Conservation (phyloP, 2,113 vertebrate species). For the Chaenogobius annularis region DNA sequence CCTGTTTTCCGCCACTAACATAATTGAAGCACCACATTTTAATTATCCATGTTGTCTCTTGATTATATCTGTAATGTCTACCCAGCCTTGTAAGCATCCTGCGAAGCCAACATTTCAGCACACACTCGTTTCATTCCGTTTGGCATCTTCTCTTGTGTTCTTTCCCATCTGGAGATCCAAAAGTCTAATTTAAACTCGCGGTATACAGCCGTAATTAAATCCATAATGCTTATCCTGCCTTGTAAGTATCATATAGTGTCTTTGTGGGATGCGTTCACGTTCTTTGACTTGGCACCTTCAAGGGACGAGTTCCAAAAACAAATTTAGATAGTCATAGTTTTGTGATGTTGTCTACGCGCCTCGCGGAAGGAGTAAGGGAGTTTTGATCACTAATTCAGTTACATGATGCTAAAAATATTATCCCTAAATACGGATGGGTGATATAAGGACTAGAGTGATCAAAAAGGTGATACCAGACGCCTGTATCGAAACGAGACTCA, state of each 20-base stretch:
- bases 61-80: neutral
- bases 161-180: neutral
- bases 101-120: neutral
- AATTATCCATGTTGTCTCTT: neutral
- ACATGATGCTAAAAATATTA: neutral
- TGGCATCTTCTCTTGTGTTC: neutral
- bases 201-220: neutral
- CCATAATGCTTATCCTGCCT: neutral
- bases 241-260: neutral
- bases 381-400: neutral
- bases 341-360: neutral
- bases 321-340: neutral
- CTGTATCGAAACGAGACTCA: too few relatives aligned
- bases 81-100: neutral
- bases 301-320: neutral
- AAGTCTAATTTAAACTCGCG: neutral
- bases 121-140: neutral
- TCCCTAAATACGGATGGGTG: neutral
- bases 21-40: neutral
- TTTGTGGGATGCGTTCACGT: conserved; percentile 2
- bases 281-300: neutral
- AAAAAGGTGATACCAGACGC: too few relatives aligned
- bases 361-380: too few relatives aligned
- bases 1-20: neutral
- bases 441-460: too few relatives aligned